Percentiles rank a stretch among this genome's conserved stretches.
phyloP scores from a whole-genome alignment of 2,888 invertebrate genomes.

The Pristionchus fissidentatus region DNA sequence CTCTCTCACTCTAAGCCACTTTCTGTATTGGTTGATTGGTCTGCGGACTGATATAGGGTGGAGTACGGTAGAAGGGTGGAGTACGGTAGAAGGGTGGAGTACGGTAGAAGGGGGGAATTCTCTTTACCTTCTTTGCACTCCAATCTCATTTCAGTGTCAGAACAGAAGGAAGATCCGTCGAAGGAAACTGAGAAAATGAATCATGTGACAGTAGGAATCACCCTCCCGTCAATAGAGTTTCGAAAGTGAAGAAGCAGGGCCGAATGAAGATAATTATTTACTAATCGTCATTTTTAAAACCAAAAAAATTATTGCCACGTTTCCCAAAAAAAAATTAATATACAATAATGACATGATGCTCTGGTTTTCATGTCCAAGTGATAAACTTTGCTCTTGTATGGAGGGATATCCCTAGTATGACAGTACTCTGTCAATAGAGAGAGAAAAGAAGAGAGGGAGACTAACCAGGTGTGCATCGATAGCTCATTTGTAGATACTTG shows the following conservation, averaged over 20 bases:
- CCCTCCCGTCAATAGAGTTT: too few species aligned
- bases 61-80: slow-evolving; percentile 71
- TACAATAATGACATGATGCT: too few species aligned
- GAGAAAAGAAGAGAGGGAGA: slow-evolving; percentile 37
- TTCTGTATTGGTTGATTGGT: not conserved
- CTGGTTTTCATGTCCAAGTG: too few species aligned
- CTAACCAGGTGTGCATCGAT: slow-evolving; percentile 96
- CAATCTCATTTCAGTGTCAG: slow-evolving; percentile 89
- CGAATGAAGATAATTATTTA: too few species aligned
- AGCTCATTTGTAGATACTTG: slow-evolving; percentile 94
- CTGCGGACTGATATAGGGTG: not conserved
- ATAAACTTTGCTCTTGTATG: too few species aligned
- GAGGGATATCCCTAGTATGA: too few species aligned
- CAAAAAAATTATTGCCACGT: not conserved
- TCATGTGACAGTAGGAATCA: too few species aligned
- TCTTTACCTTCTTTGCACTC: slow-evolving; percentile 84
- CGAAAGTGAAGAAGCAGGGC: too few species aligned
- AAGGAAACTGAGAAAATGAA: slow-evolving; percentile 85
- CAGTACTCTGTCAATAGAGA: too few species aligned
- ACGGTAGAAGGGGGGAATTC: not conserved
- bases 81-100: slow-evolving; percentile 69
- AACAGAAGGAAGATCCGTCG: slow-evolving; percentile 92
- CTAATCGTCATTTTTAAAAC: not conserved
- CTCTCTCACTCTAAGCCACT: too few species aligned
- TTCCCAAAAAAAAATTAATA: too few species aligned